These are phyloP conservation scores for Pedionomus torquatus DNA, from an alignment of 2,113 vertebrate species.

Conservation along the genomic window DNA sequence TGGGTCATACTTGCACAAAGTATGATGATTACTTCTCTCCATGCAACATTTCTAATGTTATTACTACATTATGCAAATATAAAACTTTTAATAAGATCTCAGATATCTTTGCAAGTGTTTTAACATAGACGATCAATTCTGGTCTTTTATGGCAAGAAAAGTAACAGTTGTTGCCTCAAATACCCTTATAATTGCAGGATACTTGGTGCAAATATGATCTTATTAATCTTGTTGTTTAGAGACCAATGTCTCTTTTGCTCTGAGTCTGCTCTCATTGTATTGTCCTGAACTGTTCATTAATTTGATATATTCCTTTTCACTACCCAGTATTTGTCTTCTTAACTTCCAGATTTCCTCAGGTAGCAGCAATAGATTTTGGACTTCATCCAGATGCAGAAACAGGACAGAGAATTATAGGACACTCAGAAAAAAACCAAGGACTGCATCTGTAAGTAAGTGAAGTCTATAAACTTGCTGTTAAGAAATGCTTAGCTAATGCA, in stretches of 20 bases:
- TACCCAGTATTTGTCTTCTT: background rate
- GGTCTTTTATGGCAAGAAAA: background rate
- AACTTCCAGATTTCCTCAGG: slow-evolving; percentile 62
- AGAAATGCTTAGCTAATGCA: slow-evolving; percentile 56
- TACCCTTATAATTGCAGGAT: background rate
- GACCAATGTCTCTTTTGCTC: background rate
- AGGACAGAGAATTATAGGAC: slow-evolving; percentile 24
- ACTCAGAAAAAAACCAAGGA: slow-evolving; percentile 50
- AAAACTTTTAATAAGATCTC: background rate
- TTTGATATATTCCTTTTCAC: background rate
- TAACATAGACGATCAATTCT: background rate
- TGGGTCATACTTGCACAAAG: background rate
- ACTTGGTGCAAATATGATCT: background rate
- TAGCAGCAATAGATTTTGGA: slow-evolving; percentile 58
- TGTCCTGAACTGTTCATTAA: background rate
- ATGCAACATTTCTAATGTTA: background rate
- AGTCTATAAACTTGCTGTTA: slow-evolving; percentile 37
- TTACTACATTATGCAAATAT: background rate
- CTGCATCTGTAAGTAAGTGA: slow-evolving; percentile 11
- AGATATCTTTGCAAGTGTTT: background rate
- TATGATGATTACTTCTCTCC: background rate
- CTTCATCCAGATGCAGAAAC: slow-evolving; percentile 50
- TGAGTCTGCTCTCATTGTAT: background rate
- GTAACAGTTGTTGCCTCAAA: background rate
- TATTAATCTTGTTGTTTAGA: background rate